Evolutionary conservation across 2,113 vertebrate species (phyloP).

Genomic region (Phylloscopus trochilus): DNA sequence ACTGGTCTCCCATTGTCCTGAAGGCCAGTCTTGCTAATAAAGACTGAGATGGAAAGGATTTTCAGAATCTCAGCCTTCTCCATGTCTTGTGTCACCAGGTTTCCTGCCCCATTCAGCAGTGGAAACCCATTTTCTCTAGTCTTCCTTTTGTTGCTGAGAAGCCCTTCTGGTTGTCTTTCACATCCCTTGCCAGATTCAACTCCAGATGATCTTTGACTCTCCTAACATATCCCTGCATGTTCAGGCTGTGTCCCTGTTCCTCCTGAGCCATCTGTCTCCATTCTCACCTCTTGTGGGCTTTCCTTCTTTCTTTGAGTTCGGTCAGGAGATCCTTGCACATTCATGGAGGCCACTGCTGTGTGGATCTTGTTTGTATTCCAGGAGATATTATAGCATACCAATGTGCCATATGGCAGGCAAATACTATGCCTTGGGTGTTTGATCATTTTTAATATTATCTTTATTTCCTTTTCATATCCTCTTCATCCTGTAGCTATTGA

Average conservation of each 20-base stretch:
- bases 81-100: not conserved
- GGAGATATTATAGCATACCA: not conserved
- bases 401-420: accelerated
- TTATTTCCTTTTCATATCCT: not conserved
- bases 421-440: not conserved
- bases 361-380: not conserved
- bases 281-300: not conserved
- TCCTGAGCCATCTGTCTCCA: not conserved
- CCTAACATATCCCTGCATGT: not conserved
- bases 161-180: not conserved
- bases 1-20: not conserved
- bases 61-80: not conserved
- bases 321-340: not conserved
- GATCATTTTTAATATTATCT: not conserved
- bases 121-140: not conserved
- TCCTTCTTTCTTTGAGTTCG: not conserved
- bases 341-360: not conserved
- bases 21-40: not conserved
- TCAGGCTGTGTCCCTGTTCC: not conserved
- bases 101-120: not conserved
- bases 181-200: not conserved
- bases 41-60: not conserved
- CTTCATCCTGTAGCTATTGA: not conserved
- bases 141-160: not conserved
- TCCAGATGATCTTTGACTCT: not conserved